Conservation (phyloP, 2,113 vertebrate genomes). For the Tetrax tetrax region DNA sequence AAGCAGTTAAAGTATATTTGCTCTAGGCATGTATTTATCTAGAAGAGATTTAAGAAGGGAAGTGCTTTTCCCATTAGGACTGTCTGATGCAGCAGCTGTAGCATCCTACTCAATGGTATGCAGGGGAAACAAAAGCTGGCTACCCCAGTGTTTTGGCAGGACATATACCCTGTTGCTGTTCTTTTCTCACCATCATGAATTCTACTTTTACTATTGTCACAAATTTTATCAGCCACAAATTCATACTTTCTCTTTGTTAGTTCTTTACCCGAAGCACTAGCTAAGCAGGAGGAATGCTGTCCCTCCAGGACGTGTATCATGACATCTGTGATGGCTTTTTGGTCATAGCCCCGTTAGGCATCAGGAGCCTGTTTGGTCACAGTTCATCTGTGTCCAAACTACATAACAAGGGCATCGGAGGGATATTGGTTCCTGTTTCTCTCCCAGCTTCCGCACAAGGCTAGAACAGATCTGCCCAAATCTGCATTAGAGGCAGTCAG, state of each 20-base stretch:
- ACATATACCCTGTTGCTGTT: neutral
- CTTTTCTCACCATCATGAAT: neutral
- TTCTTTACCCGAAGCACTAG: neutral
- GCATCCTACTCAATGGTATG: rapidly evolving
- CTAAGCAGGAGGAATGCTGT: neutral
- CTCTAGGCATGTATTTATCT: neutral
- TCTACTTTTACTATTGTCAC: neutral
- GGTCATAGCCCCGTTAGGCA: neutral
- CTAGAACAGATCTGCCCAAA: neutral
- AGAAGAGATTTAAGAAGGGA: neutral
- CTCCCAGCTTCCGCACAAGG: neutral
- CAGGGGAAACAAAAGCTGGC: neutral
- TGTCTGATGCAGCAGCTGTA: neutral
- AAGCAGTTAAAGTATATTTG: neutral
- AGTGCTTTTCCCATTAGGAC: neutral
- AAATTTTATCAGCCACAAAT: neutral
- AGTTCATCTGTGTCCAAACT: neutral
- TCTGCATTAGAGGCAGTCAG: neutral
- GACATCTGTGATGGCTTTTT: rapidly evolving
- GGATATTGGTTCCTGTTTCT: neutral
- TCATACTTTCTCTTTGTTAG: neutral
- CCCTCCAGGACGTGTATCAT: neutral
- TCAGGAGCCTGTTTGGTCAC: neutral
- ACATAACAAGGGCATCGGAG: too few relatives aligned
- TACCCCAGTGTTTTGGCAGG: neutral